phyloP scores from a whole-genome alignment of 2,888 invertebrate genomes.

The Archaeoteleia sp. region DNA sequence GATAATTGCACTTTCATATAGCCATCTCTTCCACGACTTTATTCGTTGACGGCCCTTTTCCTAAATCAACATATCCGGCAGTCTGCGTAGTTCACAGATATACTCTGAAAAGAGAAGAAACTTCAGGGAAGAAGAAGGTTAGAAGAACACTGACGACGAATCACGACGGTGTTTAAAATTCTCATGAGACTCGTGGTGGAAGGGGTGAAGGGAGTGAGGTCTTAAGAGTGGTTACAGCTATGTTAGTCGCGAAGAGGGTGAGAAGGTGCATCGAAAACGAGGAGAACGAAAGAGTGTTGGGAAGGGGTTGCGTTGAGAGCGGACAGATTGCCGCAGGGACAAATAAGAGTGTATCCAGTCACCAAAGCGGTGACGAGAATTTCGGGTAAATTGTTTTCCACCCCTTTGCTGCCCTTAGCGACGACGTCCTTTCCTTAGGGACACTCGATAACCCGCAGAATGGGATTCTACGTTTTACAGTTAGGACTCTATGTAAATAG shows the following conservation, averaged over 20 bases:
- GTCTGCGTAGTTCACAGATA: constrained; percentile 10
- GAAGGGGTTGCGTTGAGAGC: constrained; percentile 65
- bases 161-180: constrained; percentile 46
- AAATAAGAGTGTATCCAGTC: constrained; percentile 69
- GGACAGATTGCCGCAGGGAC: constrained; percentile 71
- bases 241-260: constrained; percentile 26
- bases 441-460: constrained; percentile 49
- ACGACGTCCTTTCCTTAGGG: constrained; percentile 43
- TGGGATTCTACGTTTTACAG: constrained; percentile 48
- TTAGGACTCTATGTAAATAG: constrained; percentile 51
- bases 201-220: background rate
- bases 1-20: constrained; percentile 12
- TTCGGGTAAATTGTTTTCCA: constrained; percentile 72
- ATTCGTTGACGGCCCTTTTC: constrained; percentile 17
- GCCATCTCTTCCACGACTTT: constrained; percentile 12
- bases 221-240: constrained; percentile 37
- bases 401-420: constrained; percentile 51
- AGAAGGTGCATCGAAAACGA: constrained; percentile 34
- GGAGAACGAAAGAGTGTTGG: constrained; percentile 47
- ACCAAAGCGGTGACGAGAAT: constrained; percentile 69
- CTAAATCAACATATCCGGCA: constrained; percentile 34
- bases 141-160: constrained; percentile 34
- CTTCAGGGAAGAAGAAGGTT: constrained; percentile 19
- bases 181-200: constrained; percentile 21
- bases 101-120: constrained; percentile 12